phyloP scores from a whole-genome alignment of 2,113 vertebrate genomes.

The Hydrolagus affinis region DNA sequence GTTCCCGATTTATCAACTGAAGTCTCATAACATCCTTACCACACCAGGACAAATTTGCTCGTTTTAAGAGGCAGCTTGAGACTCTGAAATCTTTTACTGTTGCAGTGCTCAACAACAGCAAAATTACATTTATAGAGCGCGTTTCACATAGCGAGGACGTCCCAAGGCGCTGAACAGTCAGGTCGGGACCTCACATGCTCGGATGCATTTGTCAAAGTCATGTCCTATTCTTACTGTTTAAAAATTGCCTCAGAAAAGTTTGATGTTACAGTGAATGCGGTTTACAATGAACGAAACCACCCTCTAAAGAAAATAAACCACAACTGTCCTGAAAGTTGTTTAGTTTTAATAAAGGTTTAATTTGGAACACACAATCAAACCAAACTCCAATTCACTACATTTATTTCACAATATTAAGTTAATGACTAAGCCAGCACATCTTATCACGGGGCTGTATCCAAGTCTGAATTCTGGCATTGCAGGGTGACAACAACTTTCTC shows the following conservation, averaged over 20 bases:
- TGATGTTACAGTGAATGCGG: neutral
- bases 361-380: neutral
- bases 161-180: no score
- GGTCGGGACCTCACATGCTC: neutral
- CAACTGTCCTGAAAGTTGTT: no score
- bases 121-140: no score
- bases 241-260: neutral
- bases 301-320: no score
- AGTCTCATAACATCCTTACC: neutral
- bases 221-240: neutral
- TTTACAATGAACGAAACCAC: neutral
- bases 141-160: no score
- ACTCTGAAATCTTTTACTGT: neutral
- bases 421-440: neutral
- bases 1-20: neutral
- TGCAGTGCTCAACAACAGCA: no score
- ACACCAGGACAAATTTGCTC: neutral
- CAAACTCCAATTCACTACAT: neutral
- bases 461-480: neutral
- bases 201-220: neutral
- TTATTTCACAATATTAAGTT: conserved; percentile 14
- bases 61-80: neutral
- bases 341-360: neutral
- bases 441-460: neutral
- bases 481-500: no score